Percentiles rank a stretch among this genome's conserved stretches.
Conservation (phyloP, 64 coral and sea anemone species). For the Acropora yongei region DNA sequence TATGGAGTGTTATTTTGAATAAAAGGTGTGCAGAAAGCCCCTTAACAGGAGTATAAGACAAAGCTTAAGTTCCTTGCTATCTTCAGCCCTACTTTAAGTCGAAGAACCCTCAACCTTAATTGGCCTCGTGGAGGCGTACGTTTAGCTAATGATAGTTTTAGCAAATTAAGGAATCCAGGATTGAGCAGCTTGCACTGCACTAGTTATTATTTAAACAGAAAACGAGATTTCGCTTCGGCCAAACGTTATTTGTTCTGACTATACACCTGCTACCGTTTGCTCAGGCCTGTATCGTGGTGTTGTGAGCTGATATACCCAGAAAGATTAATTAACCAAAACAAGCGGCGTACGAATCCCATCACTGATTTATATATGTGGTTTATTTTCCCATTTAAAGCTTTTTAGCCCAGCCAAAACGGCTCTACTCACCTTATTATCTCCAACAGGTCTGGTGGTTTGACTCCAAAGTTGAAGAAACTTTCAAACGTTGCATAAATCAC, state of each 20-base stretch:
- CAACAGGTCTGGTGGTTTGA: not conserved
- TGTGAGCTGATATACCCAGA: not conserved
- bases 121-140: not conserved
- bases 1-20: not conserved
- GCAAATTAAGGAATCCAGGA: not conserved
- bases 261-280: not conserved
- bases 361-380: not conserved
- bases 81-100: too few species aligned
- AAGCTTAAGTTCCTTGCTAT: too few species aligned
- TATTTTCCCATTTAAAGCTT: not conserved
- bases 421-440: not conserved
- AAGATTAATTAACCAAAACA: not conserved
- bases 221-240: not conserved
- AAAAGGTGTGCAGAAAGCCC: not conserved
- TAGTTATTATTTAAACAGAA: not conserved
- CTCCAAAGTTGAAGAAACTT: not conserved
- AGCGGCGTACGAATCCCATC: not conserved
- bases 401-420: not conserved
- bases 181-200: not conserved
- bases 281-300: not conserved
- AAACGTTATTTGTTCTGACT: not conserved
- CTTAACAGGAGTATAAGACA: not conserved
- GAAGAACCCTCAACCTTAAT: not conserved
- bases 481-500: not conserved
- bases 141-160: not conserved